phyloP scores from a whole-genome alignment of 1,140 invertebrate genomes.

The Drosophila repletoides region DNA sequence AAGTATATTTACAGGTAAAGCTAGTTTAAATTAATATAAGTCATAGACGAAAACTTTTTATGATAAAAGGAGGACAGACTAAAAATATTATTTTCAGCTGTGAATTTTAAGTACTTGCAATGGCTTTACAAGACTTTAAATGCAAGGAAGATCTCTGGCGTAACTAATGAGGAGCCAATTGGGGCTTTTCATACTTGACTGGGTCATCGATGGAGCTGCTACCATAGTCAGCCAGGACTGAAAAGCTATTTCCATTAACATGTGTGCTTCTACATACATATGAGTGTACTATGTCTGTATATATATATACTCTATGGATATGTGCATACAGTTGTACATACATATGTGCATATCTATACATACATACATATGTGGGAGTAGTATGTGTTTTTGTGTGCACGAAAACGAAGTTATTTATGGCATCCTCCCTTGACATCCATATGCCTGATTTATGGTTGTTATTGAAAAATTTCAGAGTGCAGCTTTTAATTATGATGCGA shows the following conservation, averaged over 20 bases:
- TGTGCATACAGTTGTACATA: too few relatives aligned
- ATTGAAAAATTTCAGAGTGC: constrained; percentile 80
- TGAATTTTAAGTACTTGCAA: constrained; percentile 3
- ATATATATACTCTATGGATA: too few relatives aligned
- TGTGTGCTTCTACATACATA: too few relatives aligned
- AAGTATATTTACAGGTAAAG: too few relatives aligned
- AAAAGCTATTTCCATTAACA: constrained; percentile 3
- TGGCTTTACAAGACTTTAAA: constrained; percentile 42
- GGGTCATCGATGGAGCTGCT: constrained; percentile 51
- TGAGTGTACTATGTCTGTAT: too few relatives aligned
- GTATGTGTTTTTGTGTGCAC: constrained; percentile 8
- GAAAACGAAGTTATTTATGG: constrained; percentile 75
- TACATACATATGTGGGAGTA: not conserved
- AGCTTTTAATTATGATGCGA: constrained; percentile 77
- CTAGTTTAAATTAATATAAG: too few relatives aligned
- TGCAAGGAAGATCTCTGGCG: constrained; percentile 54
- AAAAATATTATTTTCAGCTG: too few relatives aligned
- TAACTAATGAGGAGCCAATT: constrained; percentile 67
- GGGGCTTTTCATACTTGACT: constrained; percentile 57
- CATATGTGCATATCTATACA: not conserved
- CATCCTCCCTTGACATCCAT: constrained; percentile 74
- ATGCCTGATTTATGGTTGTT: constrained; percentile 81
- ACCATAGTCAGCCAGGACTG: not conserved
- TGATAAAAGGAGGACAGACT: too few relatives aligned
- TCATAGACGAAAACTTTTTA: too few relatives aligned